Evolutionary conservation across 1,140 invertebrate genomes (phyloP).

Genomic region (Lepeophtheirus salmonis): DNA sequence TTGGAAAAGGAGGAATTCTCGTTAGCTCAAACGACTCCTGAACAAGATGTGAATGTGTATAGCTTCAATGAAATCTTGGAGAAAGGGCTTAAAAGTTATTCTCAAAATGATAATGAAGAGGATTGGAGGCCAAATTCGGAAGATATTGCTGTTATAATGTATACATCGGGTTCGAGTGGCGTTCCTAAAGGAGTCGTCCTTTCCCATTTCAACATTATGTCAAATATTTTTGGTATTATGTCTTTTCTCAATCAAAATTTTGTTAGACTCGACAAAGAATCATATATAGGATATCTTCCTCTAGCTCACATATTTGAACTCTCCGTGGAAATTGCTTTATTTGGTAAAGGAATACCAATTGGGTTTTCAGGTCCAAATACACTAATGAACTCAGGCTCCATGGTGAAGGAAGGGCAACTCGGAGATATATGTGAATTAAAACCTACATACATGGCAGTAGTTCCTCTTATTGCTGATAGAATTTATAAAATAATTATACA

Average conservation of each 20-base stretch:
- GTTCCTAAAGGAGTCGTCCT: slow-evolving; percentile 35
- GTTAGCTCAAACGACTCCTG: background rate
- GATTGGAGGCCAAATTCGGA: background rate
- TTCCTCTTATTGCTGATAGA: slow-evolving; percentile 45
- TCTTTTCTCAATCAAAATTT: slow-evolving; percentile 47
- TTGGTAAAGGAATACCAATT: slow-evolving; percentile 57
- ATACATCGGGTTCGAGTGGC: slow-evolving; percentile 81
- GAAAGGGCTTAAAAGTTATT: no score
- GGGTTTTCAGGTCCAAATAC: slow-evolving; percentile 91
- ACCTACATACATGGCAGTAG: slow-evolving; percentile 83
- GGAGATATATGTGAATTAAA: slow-evolving; percentile 71
- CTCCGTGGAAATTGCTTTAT: slow-evolving; percentile 15
- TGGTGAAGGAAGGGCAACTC: slow-evolving; percentile 58
- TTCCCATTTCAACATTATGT: slow-evolving; percentile 73
- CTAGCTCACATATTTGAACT: slow-evolving; percentile 94
- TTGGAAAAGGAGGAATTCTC: background rate
- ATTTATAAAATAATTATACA: slow-evolving; percentile 20
- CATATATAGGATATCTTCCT: slow-evolving; percentile 85
- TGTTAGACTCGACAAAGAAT: slow-evolving; percentile 26
- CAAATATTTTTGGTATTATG: slow-evolving; percentile 66
- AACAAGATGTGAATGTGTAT: background rate
- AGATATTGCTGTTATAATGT: slow-evolving; percentile 26
- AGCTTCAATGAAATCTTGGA: background rate
- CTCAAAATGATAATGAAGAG: background rate
- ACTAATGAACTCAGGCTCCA: slow-evolving; percentile 82